Percentiles rank a stretch among this genome's conserved stretches.
Evolutionary conservation across 1,140 invertebrate genomes (phyloP).

Genomic region (Phenacoccus solenopsis): DNA sequence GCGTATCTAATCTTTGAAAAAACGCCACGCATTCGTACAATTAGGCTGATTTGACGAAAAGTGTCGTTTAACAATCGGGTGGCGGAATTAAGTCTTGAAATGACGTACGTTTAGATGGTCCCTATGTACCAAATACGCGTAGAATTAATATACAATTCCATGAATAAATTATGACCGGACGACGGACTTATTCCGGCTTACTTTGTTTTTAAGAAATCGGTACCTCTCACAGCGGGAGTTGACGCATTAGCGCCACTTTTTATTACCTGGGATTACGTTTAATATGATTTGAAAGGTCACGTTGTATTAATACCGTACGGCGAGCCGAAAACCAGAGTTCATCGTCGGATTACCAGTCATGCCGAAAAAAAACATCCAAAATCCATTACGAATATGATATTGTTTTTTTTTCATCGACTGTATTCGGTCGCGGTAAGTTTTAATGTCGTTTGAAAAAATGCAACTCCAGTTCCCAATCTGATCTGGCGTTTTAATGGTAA

Average conservation of each 20-base stretch:
- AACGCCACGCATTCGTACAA: too few species aligned
- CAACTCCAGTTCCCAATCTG: not conserved
- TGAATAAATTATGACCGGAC: too few species aligned
- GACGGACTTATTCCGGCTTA: too few species aligned
- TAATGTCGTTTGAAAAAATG: not conserved
- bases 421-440: not conserved
- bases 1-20: too few species aligned
- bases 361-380: not conserved
- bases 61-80: too few species aligned
- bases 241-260: not conserved
- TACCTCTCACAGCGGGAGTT: not conserved
- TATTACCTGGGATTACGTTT: not conserved
- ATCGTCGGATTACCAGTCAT: not conserved
- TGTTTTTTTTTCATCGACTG: not conserved
- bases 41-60: too few species aligned
- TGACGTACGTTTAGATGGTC: too few species aligned
- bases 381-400: conserved; percentile 3
- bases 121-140: too few species aligned
- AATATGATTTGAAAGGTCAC: not conserved
- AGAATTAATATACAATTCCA: too few species aligned
- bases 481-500: not conserved
- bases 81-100: too few species aligned
- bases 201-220: too few species aligned
- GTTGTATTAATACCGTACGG: not conserved
- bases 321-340: not conserved